Conservation (phyloP, 2,888 invertebrate genomes). For the Acronicta leporina region DNA sequence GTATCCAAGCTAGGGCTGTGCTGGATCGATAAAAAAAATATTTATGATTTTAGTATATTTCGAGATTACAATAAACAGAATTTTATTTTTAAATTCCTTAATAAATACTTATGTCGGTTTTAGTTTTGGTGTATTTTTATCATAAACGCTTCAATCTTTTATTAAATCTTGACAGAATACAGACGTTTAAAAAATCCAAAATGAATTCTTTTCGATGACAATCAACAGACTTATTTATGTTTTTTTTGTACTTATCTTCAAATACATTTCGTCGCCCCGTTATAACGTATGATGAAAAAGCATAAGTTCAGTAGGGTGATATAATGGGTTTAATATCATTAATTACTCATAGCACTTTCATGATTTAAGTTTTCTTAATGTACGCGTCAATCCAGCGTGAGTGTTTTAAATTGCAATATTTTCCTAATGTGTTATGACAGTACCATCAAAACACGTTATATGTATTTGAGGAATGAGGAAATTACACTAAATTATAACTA, state of each 20-base stretch:
- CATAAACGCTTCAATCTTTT: too few relatives aligned
- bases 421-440: slow-evolving; percentile 21
- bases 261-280: too few relatives aligned
- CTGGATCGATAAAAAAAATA: background rate
- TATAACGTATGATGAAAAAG: background rate
- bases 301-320: background rate
- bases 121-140: too few relatives aligned
- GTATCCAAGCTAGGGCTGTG: slow-evolving; percentile 63
- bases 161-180: background rate
- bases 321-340: slow-evolving; percentile 22
- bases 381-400: slow-evolving; percentile 26
- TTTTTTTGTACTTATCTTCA: too few relatives aligned
- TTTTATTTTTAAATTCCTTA: too few relatives aligned
- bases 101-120: too few relatives aligned
- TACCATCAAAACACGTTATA: slow-evolving; percentile 3
- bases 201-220: too few relatives aligned
- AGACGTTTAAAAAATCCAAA: background rate
- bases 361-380: slow-evolving; percentile 31
- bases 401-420: slow-evolving; percentile 34
- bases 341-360: slow-evolving; percentile 9
- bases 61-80: too few relatives aligned
- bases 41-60: background rate
- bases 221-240: too few relatives aligned
- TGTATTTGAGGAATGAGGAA: background rate
- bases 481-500: too few relatives aligned